Base-by-base conservation (phyloP, 2,797 vertebrate species). In the Rhinophrynus dorsalis region DNA sequence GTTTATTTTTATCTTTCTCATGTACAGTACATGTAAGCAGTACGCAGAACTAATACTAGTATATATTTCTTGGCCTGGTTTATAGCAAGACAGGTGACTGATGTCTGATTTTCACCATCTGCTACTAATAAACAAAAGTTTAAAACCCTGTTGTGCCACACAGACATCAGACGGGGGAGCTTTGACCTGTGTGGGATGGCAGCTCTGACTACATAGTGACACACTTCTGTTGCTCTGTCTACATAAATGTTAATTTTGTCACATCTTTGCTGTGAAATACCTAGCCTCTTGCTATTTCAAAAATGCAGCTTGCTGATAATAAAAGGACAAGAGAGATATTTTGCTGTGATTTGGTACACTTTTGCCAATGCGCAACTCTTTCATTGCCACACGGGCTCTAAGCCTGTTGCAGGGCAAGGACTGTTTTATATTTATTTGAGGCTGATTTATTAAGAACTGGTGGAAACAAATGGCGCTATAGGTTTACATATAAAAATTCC, bases 171-270 rank as follows among this genome's bases (percentile, higher is more conserved):
- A 58, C 20, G 29, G 21, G 32, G 11, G 42, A 51, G 37, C 62
- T 47, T 38, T 73, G 62, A 27, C 70, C 62, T 73, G 70, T 30
- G 70, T 73, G 62, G 70, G 70, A 52, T 12, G 35, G 24, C 18
- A 29, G 11, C 33, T 59, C 26, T 44, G 13, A 29, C 27, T 37
- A 1, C 55, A 13, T 44, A 35, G 9, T 51, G 62, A 66, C 55
- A 67, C 29, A 45, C 38, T 59, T 54, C 54, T 65, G 33, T 29
- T 47, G 26, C 32, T 64, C 51, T 42, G 52, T 72, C 69, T 65
- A 42, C 45, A 59, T 66, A 73, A 73, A 73, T 73, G 70, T 73
- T 73, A 60, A 67, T 66, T 73, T 73, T 66, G 62, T 73, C 70
- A 66, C 70, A 73, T 67, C 21, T 18, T 52, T 60, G 33, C 62